Evolutionary conservation across 2,797 vertebrate genomes (phyloP).

Genomic region (Ciconia nigra): DNA sequence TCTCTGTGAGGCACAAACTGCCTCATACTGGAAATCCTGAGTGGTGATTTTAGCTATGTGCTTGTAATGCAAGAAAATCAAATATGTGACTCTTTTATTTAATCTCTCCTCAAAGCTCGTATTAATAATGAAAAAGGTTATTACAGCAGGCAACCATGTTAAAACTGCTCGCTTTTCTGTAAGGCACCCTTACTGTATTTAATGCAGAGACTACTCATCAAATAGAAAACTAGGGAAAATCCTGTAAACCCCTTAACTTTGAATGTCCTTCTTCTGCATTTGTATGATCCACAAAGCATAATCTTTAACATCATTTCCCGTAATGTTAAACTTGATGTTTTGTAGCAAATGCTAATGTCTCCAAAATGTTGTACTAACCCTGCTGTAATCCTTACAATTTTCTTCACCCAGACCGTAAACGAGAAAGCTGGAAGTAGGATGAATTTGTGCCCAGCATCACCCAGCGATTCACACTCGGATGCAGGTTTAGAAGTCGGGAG

Average conservation of each 20-base stretch:
- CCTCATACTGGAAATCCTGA: constrained; percentile 40
- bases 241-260: constrained; percentile 45
- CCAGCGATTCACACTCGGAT: not conserved
- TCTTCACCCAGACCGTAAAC: not conserved
- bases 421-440: not conserved
- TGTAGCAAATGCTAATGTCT: not conserved
- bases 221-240: constrained; percentile 20
- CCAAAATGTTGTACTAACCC: not conserved
- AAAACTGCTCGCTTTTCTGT: constrained; percentile 45
- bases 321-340: not conserved
- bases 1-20: constrained; percentile 21
- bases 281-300: not conserved
- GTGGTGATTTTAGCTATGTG: constrained; percentile 42
- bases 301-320: not conserved
- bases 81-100: constrained; percentile 47
- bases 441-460: not conserved
- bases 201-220: not conserved
- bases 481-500: constrained; percentile 9
- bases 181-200: constrained; percentile 14
- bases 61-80: constrained; percentile 54
- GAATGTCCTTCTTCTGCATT: not conserved
- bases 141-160: constrained; percentile 59
- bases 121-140: constrained; percentile 62
- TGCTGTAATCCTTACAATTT: not conserved
- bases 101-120: constrained; percentile 45